Conservation (phyloP, 1,140 invertebrate species). For the Augochlora pura region DNA sequence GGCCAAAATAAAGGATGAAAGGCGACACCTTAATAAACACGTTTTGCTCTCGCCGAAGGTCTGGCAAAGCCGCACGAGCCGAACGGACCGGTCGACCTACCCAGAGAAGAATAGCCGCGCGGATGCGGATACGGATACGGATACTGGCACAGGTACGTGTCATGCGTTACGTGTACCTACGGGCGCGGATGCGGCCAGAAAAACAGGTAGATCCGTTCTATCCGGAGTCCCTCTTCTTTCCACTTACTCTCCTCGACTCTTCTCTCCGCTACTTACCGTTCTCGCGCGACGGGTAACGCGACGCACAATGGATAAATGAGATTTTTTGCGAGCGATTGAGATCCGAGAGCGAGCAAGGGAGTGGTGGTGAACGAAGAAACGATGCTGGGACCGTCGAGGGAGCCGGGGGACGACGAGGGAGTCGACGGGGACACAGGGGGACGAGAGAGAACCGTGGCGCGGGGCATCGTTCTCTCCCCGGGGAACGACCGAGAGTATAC, state of each 20-base stretch:
- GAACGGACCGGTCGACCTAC: constrained; percentile 16
- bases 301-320: constrained; percentile 78
- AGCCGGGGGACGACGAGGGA: constrained; percentile 32
- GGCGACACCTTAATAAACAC: constrained; percentile 72
- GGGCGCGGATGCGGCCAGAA: not conserved
- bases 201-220: constrained; percentile 12
- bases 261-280: constrained; percentile 47
- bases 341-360: constrained; percentile 67
- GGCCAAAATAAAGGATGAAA: constrained; percentile 1
- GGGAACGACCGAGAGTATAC: constrained; percentile 72
- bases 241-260: constrained; percentile 9
- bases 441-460: not conserved
- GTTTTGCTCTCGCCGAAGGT: constrained; percentile 64
- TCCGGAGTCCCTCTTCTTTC: not conserved
- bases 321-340: constrained; percentile 79
- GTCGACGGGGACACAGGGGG: too few relatives aligned
- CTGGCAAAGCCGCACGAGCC: constrained; percentile 74
- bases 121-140: too few relatives aligned
- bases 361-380: constrained; percentile 43
- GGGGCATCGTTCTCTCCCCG: constrained; percentile 75
- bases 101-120: constrained; percentile 9
- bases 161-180: too few relatives aligned
- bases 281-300: constrained; percentile 62
- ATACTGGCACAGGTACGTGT: too few relatives aligned
- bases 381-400: constrained; percentile 49